phyloP scores from a whole-genome alignment of 1,140 invertebrate species.

The Anthonomus grandis region DNA sequence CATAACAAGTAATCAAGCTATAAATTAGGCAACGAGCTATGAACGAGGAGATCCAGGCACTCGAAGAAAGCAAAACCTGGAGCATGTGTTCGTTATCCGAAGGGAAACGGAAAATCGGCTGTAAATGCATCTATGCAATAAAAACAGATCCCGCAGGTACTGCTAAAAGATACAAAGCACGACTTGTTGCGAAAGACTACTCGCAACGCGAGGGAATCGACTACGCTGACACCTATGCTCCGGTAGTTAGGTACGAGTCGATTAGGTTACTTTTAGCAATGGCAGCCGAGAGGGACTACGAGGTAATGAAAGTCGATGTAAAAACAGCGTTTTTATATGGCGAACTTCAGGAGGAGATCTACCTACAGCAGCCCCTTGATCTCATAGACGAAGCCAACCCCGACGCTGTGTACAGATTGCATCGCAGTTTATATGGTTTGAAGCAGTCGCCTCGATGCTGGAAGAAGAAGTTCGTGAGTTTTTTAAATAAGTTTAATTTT shows the following conservation, averaged over 20 bases:
- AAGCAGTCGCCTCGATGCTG: slow-evolving; percentile 49
- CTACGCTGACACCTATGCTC: slow-evolving; percentile 24
- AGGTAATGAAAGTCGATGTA: slow-evolving; percentile 45
- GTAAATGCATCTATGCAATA: slow-evolving; percentile 42
- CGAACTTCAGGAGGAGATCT: slow-evolving; percentile 47
- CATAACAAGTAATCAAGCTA: neutral
- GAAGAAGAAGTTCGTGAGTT: slow-evolving; percentile 34
- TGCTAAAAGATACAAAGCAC: slow-evolving; percentile 36
- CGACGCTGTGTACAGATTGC: slow-evolving; percentile 7
- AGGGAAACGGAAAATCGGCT: slow-evolving; percentile 22
- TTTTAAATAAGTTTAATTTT: neutral
- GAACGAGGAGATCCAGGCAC: neutral
- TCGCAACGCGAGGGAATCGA: slow-evolving; percentile 42
- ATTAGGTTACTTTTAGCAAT: slow-evolving; percentile 46
- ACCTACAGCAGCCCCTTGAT: slow-evolving; percentile 46
- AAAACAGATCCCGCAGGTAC: slow-evolving; percentile 10
- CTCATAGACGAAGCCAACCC: too few relatives aligned
- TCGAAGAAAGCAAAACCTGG: slow-evolving; percentile 1
- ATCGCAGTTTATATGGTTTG: slow-evolving; percentile 45
- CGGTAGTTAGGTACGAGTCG: slow-evolving; percentile 40
- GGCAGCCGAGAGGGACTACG: slow-evolving; percentile 39
- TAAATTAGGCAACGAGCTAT: neutral
- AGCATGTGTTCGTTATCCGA: neutral
- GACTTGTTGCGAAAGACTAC: slow-evolving; percentile 46
- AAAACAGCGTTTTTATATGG: slow-evolving; percentile 50